Percentiles rank a stretch among this genome's conserved stretches.
Conservation (phyloP, 2,113 vertebrate genomes). For the Cavia porcellus region DNA sequence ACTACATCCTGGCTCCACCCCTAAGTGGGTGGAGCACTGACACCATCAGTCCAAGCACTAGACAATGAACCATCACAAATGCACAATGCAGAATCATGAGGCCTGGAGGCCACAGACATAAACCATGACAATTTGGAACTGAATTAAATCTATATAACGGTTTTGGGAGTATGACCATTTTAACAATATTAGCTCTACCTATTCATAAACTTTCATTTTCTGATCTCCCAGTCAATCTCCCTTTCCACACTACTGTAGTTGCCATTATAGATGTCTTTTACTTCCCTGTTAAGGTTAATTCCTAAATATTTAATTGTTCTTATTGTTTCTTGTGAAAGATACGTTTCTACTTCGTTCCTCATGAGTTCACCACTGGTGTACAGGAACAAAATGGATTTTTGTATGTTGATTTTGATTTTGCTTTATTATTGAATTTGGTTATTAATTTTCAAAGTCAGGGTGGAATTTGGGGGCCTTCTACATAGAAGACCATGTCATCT, state of each 20-base stretch:
- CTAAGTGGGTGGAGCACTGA: too few species aligned
- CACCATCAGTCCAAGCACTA: too few species aligned
- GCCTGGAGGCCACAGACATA: too few species aligned
- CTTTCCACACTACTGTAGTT: background rate
- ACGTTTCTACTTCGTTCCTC: background rate
- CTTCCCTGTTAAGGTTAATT: background rate
- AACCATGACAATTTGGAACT: background rate
- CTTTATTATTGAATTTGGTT: background rate
- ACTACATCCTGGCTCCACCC: too few species aligned
- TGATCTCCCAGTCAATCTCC: background rate
- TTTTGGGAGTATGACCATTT: background rate
- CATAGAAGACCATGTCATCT: background rate
- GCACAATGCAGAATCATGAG: too few species aligned
- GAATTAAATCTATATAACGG: background rate
- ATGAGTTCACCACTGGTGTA: background rate
- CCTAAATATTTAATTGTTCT: background rate
- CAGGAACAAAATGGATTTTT: background rate
- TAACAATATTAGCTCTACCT: background rate
- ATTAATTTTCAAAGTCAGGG: background rate
- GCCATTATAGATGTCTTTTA: background rate
- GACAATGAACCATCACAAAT: too few species aligned
- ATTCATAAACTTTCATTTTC: background rate
- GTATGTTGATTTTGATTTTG: background rate
- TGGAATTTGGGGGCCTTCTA: background rate
- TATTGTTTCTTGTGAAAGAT: background rate